Evolutionary conservation across 2,113 vertebrate species (phyloP), one percentile per base, ranked within the genome.

Genomic region (Abramis brama): DNA sequence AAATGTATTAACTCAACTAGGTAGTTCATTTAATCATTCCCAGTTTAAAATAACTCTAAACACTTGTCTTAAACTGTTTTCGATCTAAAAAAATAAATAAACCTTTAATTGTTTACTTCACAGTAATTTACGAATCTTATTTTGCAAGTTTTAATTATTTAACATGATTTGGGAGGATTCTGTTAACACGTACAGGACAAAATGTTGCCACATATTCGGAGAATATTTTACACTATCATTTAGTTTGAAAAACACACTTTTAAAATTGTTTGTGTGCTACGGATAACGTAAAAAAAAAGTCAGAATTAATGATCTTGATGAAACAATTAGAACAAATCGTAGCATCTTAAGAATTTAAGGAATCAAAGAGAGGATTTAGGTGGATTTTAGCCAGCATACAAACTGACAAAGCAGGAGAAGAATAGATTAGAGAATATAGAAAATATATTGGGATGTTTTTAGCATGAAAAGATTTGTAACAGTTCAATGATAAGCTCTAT

Each of bases 311-410:
- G 79, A 52, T 70, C 17, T 52, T n/a, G 25, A 70, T 82, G 25
- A 52, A 82, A 82, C 80, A 50, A 25, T 66, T 66, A n/a, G 10
- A 70, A 52, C 43, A 70, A 68, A 82, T 81, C 2, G 1, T 33
- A 81, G 7, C n/a, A 81, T 70, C 25, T 82, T 23, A 30, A 30
- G n/a, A 33, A n/a, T 21, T 10, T 17, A 19, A 39, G 33, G 33
- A 10, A 66, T 81, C 36, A 6, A 19, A 45, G n/a, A 15, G 17
- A 52, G 19, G 19, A 70, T n/a, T 59, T 19, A 27, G 25, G 13
- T 30, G 39, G 6, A 82, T 33, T 55, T 75, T 27, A 80, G 3
- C 36, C 70, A n/a, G 36, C 27, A 75, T 12, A 25, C 68, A 7
- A 23, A 19, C 50, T 39, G 33, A 73, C 39, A 25, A 64, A 27